A percentile compares a stretch with the other conserved stretches of the same genome.
Conservation (phyloP, 2,888 invertebrate genomes). For the Acanthosepion esculentum region DNA sequence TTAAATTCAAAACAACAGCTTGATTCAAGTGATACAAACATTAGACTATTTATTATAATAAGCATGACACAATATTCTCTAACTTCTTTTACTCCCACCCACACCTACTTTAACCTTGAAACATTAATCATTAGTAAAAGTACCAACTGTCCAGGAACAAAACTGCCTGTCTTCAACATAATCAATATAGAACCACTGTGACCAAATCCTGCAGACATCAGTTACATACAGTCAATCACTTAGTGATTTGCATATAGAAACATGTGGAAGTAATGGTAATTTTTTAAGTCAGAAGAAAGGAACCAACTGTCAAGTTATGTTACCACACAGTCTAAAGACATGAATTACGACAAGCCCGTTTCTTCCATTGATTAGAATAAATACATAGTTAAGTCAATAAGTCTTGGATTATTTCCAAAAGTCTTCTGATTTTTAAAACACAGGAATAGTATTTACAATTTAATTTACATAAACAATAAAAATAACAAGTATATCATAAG, state of each 20-base stretch:
- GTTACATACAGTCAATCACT: neutral
- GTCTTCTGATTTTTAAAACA: neutral
- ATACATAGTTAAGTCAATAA: neutral
- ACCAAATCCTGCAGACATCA: neutral
- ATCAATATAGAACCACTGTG: neutral
- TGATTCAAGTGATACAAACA: neutral
- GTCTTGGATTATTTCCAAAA: constrained; percentile 5
- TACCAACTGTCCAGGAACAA: too few relatives aligned
- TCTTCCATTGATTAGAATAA: neutral
- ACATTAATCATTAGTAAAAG: neutral
- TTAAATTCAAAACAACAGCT: neutral
- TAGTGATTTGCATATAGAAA: neutral
- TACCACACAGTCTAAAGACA: neutral
- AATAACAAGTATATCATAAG: neutral
- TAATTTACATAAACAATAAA: neutral
- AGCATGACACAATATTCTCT: neutral
- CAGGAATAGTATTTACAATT: too few relatives aligned
- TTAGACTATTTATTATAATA: neutral
- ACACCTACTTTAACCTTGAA: neutral
- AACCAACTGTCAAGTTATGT: neutral
- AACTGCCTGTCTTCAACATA: neutral
- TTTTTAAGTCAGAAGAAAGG: neutral
- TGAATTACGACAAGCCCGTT: neutral
- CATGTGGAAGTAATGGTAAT: neutral
- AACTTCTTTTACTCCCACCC: neutral